Evolutionary conservation across 2,888 invertebrate species (phyloP), one percentile per base, ranked within the genome.

Genomic region (Orchesellides sinensis): DNA sequence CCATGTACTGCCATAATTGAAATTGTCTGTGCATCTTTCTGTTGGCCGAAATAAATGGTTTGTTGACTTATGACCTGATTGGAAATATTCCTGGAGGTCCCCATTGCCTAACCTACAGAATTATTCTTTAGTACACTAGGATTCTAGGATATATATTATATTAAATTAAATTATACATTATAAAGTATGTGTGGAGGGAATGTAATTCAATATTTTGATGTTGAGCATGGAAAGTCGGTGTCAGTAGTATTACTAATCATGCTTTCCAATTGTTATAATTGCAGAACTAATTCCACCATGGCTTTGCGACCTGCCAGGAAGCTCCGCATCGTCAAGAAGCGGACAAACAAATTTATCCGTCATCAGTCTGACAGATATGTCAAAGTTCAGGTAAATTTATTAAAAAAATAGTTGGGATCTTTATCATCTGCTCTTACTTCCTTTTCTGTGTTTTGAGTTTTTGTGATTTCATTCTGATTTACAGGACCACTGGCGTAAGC

Each of bases 291-390:
- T 49, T 17, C 19, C 27, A 88, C 87, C 86, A 95, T 96, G 90
- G 96, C 96, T 90, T 93, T 90, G 32, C 88, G 96, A 91, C 97
- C 97, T 89, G 95, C 96, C 86, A 95, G 95, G 90, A 94, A 96
- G 91, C 96, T 96, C 35, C 94, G 93, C 90, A 96, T 98, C 91
- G 94, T 98, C 88, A 98, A 99, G 92, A 99, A 99, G 93, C 94
- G 98, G 91, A 96, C 96, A 89, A 98, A 98, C 93, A 96, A 96
- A 92, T 99, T 99, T 92, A 98, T 96, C 90, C 95, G 99, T 88
- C 99, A 99, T 92, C 99, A 99, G 91, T 97, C 97, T 90, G 99
- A 99, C 92, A 94, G 99, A 90, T 99, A 98, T 95, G 94, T 94
- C 88, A 98, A 98, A 92, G 93, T 98, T 88, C 97, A 96, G 93